Conservation (phyloP, 2,797 vertebrate species). For the Enteromius unitaeniatus region DNA sequence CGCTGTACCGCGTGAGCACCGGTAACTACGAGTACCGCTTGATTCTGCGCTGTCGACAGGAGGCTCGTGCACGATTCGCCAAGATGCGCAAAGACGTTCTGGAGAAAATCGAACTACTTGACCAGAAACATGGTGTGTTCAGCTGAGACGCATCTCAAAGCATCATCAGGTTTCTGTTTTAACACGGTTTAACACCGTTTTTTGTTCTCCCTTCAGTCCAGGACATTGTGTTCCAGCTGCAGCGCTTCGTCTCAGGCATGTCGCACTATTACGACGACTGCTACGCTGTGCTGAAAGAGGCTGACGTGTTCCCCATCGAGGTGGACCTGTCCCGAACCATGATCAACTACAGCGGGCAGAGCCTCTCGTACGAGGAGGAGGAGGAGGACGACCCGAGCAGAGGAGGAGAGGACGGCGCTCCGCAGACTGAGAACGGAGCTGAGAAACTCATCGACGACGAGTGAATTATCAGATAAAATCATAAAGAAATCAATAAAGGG, state of each 20-base stretch:
- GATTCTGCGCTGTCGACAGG: slow-evolving; percentile 94
- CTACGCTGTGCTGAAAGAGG: slow-evolving; percentile 80
- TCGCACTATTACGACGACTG: slow-evolving; percentile 66
- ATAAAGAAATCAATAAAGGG: not conserved
- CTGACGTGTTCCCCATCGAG: slow-evolving; percentile 97
- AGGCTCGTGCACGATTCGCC: slow-evolving; percentile 92
- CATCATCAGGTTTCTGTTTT: too few species aligned
- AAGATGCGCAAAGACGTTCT: slow-evolving; percentile 98
- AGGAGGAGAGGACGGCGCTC: slow-evolving; percentile 50
- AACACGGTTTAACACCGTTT: not conserved
- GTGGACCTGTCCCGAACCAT: slow-evolving; percentile 96
- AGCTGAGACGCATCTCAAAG: not conserved
- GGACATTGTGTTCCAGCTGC: slow-evolving; percentile 98
- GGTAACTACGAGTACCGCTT: slow-evolving; percentile 98
- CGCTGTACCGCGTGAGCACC: slow-evolving; percentile 93
- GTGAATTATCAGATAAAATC: slow-evolving; percentile 52
- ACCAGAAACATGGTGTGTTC: slow-evolving; percentile 94
- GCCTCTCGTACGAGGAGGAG: slow-evolving; percentile 81
- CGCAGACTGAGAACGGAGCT: slow-evolving; percentile 73
- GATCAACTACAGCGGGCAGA: slow-evolving; percentile 89
- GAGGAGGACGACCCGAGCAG: slow-evolving; percentile 55
- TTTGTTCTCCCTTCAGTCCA: slow-evolving; percentile 81
- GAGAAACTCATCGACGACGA: slow-evolving; percentile 83
- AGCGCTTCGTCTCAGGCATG: slow-evolving; percentile 97
- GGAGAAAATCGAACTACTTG: slow-evolving; percentile 97